A percentile compares a stretch with the other conserved stretches of the same genome.
These are phyloP conservation scores for Pasiphila rectangulata DNA, from an alignment of 2,888 invertebrate species.

Conservation along the genomic window DNA sequence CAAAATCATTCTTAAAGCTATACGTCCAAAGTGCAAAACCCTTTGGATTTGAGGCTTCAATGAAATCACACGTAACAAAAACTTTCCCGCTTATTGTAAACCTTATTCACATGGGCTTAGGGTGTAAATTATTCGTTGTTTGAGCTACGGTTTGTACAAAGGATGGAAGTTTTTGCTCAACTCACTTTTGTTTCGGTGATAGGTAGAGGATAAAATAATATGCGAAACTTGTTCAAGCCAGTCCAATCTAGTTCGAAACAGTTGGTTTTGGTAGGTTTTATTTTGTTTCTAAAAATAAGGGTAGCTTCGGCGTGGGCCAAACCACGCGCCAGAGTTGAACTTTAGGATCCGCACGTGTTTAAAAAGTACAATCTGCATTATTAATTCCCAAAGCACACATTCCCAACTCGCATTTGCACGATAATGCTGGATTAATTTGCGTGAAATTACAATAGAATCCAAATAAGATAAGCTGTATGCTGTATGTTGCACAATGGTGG, in stretches of 20 bases:
- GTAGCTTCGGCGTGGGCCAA: too few relatives aligned
- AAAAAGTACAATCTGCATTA: conserved; percentile 4
- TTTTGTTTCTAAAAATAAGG: conserved; percentile 23
- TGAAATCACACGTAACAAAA: conserved; percentile 27
- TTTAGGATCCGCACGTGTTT: not conserved
- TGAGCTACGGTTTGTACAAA: conserved; percentile 32
- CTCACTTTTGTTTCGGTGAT: conserved; percentile 60
- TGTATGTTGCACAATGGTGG: not conserved
- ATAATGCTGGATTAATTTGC: conserved; percentile 15
- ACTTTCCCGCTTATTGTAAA: conserved; percentile 18
- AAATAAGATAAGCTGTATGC: conserved; percentile 22
- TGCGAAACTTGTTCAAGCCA: conserved; percentile 55
- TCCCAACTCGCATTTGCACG: conserved; percentile 1
- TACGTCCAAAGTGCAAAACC: conserved; percentile 34
- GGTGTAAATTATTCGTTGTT: conserved; percentile 35
- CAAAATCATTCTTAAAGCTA: conserved; percentile 29
- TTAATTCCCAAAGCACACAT: conserved; percentile 9
- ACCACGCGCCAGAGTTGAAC: not conserved
- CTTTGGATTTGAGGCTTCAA: conserved; percentile 34
- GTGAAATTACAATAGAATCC: conserved; percentile 22
- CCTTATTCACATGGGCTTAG: conserved; percentile 15
- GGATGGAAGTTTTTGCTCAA: conserved; percentile 53
- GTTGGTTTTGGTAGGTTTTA: conserved; percentile 54
- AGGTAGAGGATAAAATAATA: conserved; percentile 67
- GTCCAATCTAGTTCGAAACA: conserved; percentile 55